These are phyloP conservation scores for Ennomos erosarius DNA, from an alignment of 2,888 invertebrate genomes.

Conservation along the genomic window DNA sequence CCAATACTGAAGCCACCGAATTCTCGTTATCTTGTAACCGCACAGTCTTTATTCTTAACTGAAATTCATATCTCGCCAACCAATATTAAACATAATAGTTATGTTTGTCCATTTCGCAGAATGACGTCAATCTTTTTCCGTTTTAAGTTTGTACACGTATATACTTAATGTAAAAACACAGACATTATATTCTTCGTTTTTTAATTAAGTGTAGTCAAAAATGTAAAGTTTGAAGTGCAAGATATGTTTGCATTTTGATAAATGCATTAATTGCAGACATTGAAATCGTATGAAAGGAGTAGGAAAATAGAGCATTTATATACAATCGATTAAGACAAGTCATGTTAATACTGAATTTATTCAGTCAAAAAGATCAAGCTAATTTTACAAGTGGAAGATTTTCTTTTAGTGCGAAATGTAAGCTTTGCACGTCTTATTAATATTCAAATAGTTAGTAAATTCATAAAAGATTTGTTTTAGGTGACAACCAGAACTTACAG, in stretches of 20 bases:
- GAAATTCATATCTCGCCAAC: too few relatives aligned
- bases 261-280: constrained; percentile 28
- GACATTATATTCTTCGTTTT: neutral
- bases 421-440: too few relatives aligned
- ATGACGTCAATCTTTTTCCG: too few relatives aligned
- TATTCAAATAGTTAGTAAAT: neutral
- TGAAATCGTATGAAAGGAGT: constrained; percentile 15
- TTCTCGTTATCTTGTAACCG: too few relatives aligned
- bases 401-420: neutral
- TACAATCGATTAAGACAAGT: constrained; percentile 20
- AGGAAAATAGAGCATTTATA: constrained; percentile 32
- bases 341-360: constrained; percentile 17
- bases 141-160: too few relatives aligned
- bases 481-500: too few relatives aligned
- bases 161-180: neutral
- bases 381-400: neutral
- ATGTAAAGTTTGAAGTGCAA: constrained; percentile 27
- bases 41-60: too few relatives aligned
- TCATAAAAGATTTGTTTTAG: neutral
- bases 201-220: constrained; percentile 14
- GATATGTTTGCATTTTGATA: constrained; percentile 38
- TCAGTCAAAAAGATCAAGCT: constrained; percentile 11
- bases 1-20: too few relatives aligned
- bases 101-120: too few relatives aligned
- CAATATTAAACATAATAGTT: too few relatives aligned